Conservation (phyloP, 2,888 invertebrate species). For the Eumacrocentrus americanus region DNA sequence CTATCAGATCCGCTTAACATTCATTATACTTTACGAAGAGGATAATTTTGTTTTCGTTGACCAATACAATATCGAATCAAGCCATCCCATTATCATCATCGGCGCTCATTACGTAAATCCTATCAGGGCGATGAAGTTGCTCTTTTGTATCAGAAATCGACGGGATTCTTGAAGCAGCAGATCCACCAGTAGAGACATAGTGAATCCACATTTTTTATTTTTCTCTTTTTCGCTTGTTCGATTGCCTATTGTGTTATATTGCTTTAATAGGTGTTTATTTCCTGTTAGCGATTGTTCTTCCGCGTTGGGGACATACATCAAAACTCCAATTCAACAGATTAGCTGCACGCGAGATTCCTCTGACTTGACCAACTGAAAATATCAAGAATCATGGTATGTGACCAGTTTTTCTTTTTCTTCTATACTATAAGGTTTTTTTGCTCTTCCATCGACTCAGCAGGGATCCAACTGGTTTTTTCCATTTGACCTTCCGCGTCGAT, state of each 20-base stretch:
- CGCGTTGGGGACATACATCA: no score
- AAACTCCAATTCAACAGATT: background rate
- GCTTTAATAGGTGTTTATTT: background rate
- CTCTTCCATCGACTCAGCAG: background rate
- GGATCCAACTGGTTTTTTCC: background rate
- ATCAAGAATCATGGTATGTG: conserved; percentile 1
- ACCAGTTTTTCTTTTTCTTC: background rate
- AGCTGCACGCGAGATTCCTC: background rate
- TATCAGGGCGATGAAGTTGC: conserved; percentile 10
- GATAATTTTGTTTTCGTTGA: background rate
- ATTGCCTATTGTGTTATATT: background rate
- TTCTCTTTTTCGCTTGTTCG: background rate
- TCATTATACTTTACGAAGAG: conserved; percentile 1
- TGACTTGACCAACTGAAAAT: background rate
- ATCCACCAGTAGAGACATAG: no score
- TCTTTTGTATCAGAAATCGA: conserved; percentile 15
- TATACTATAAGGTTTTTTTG: no score
- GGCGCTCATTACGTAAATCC: background rate
- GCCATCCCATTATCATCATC: background rate
- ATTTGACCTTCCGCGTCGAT: background rate
- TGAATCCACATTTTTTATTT: no score
- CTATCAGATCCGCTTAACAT: background rate
- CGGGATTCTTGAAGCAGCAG: background rate
- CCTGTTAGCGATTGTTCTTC: background rate
- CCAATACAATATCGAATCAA: background rate